These are phyloP conservation scores for Ectemnius lituratus DNA, from an alignment of 2,888 invertebrate genomes.

Conservation along the genomic window DNA sequence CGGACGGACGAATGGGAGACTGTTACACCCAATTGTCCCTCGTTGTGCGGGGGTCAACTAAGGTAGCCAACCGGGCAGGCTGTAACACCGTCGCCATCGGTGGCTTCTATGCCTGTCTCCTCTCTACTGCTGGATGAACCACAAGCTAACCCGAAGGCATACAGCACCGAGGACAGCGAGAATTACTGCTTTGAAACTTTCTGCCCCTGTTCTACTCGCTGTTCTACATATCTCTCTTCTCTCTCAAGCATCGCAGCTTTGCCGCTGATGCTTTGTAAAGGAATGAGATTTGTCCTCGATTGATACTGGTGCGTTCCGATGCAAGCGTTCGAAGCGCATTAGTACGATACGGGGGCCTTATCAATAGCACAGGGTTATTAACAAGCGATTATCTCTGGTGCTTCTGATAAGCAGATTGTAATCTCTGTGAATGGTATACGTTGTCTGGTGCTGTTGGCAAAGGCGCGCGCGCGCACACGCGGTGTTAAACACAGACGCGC, in stretches of 20 bases:
- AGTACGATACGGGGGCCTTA: conserved; percentile 18
- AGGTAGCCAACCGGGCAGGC: conserved; percentile 73
- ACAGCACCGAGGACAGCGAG: conserved; percentile 47
- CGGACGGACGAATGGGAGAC: conserved; percentile 76
- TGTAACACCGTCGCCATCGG: conserved; percentile 69
- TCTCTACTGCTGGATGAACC: conserved; percentile 48
- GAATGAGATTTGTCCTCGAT: no score
- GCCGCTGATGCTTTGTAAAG: background rate
- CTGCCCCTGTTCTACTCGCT: conserved; percentile 8
- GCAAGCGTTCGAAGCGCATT: background rate
- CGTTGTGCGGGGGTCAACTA: conserved; percentile 77
- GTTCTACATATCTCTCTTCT: background rate
- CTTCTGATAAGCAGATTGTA: conserved; percentile 17
- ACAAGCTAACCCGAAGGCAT: conserved; percentile 45
- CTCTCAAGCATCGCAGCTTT: background rate
- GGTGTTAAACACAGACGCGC: conserved; percentile 4
- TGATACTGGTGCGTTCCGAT: background rate
- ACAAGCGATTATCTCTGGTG: conserved; percentile 23
- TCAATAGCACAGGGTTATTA: conserved; percentile 34
- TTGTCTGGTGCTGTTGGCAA: background rate
- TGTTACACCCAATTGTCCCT: conserved; percentile 78
- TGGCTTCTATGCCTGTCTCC: conserved; percentile 27
- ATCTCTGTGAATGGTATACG: background rate
- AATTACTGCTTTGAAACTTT: conserved; percentile 37
- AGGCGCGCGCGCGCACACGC: background rate